Conservation (phyloP, 1,140 invertebrate species). For the Oscheius sp. region DNA sequence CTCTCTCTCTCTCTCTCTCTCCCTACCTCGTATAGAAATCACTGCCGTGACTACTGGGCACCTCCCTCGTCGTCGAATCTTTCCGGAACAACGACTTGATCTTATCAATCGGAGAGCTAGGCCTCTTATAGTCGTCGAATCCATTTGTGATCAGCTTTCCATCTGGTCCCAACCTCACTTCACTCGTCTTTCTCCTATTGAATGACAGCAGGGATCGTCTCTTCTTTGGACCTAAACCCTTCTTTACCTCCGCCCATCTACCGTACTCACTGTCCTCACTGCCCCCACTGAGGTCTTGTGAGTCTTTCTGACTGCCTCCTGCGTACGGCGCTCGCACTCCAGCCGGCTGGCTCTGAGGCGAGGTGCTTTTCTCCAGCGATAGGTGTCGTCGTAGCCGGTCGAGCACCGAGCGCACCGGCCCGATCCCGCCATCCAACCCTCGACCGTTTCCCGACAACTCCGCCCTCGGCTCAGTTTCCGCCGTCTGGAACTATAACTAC, state of each 20-base stretch:
- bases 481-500: slow-evolving; percentile 31
- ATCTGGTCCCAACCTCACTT: slow-evolving; percentile 49
- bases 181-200: slow-evolving; percentile 50
- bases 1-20: neutral
- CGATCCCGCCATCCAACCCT: slow-evolving; percentile 3
- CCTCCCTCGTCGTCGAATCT: slow-evolving; percentile 29
- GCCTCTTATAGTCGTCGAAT: slow-evolving; percentile 52
- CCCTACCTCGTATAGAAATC: slow-evolving; percentile 31
- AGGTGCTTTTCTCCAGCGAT: slow-evolving; percentile 40
- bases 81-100: slow-evolving; percentile 52
- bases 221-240: slow-evolving; percentile 25
- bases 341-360: slow-evolving; percentile 29
- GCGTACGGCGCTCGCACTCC: neutral
- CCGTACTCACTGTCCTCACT: neutral
- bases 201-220: slow-evolving; percentile 46
- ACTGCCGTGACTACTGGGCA: slow-evolving; percentile 15
- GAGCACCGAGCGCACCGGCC: slow-evolving; percentile 20
- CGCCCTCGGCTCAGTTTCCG: slow-evolving; percentile 47
- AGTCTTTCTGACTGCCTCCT: slow-evolving; percentile 3
- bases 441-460: slow-evolving; percentile 1
- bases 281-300: neutral
- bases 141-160: slow-evolving; percentile 45
- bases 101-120: slow-evolving; percentile 55
- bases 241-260: neutral
- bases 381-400: slow-evolving; percentile 44